Conservation (phyloP, 2,113 vertebrate genomes). For the Raja brachyura region DNA sequence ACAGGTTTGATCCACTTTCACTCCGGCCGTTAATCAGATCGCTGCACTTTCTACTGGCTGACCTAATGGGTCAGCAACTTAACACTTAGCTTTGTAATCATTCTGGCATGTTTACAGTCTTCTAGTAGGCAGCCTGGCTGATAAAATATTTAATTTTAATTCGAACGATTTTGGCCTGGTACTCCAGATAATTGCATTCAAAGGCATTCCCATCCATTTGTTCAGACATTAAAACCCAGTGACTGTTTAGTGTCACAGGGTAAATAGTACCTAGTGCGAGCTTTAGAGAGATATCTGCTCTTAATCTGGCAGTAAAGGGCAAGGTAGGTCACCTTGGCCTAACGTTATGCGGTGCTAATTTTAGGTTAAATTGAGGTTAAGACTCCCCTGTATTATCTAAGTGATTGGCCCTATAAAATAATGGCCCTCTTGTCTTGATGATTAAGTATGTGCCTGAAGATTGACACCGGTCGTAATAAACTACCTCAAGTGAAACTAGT, state of each 20-base stretch:
- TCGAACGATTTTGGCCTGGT: neutral
- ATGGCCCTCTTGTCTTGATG: neutral
- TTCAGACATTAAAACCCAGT: neutral
- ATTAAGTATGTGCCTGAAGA: neutral
- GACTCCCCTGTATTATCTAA: neutral
- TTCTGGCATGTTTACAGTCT: neutral
- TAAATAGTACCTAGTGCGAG: neutral
- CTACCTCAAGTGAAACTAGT: neutral
- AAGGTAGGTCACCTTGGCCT: neutral
- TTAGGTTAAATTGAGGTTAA: neutral
- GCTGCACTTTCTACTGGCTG: neutral
- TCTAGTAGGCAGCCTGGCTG: neutral
- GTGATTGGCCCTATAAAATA: neutral
- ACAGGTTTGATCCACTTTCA: neutral
- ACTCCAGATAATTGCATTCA: neutral
- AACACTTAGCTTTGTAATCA: neutral
- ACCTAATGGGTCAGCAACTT: neutral
- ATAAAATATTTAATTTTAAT: neutral
- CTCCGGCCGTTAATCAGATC: neutral
- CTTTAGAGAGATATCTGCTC: neutral
- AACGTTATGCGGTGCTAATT: neutral
- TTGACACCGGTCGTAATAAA: neutral
- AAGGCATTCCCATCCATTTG: neutral
- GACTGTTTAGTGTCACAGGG: neutral
- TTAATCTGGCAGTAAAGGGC: neutral